These are phyloP conservation scores for Polydrusus pterygomalis DNA, from an alignment of 2,888 invertebrate genomes.

Conservation along the genomic window DNA sequence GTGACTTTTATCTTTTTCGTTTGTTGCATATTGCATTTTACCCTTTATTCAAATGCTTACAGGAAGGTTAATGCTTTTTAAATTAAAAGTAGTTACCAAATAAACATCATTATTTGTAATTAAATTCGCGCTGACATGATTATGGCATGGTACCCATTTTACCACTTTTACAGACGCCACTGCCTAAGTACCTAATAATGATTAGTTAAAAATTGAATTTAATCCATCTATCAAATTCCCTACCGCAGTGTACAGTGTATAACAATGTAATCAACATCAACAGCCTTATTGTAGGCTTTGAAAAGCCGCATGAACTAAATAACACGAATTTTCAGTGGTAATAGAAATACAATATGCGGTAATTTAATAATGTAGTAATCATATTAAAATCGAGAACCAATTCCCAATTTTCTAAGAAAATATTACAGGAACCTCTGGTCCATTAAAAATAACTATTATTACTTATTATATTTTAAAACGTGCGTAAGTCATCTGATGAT, in stretches of 20 bases:
- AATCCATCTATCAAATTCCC: not conserved
- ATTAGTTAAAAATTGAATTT: too few relatives aligned
- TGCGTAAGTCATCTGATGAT: too few relatives aligned
- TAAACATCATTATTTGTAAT: too few relatives aligned
- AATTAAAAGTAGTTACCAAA: not conserved
- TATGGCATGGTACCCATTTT: too few relatives aligned
- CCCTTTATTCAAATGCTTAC: not conserved
- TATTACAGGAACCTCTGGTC: too few relatives aligned
- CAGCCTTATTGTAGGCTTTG: not conserved
- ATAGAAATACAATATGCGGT: not conserved
- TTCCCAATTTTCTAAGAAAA: not conserved
- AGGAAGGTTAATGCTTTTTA: not conserved
- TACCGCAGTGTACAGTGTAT: not conserved
- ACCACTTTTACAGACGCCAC: too few relatives aligned
- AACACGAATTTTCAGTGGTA: not conserved
- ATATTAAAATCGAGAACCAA: not conserved
- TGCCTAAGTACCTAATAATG: too few relatives aligned
- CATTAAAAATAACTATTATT: too few relatives aligned
- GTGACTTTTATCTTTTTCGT: slow-evolving; percentile 8
- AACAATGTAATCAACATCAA: not conserved
- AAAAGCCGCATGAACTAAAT: too few relatives aligned
- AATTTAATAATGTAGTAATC: not conserved
- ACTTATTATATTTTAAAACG: too few relatives aligned
- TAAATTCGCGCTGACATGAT: too few relatives aligned
- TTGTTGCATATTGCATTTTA: not conserved